Evolutionary conservation across 1,140 invertebrate genomes (phyloP).

Genomic region (Cryptotermes secundus): DNA sequence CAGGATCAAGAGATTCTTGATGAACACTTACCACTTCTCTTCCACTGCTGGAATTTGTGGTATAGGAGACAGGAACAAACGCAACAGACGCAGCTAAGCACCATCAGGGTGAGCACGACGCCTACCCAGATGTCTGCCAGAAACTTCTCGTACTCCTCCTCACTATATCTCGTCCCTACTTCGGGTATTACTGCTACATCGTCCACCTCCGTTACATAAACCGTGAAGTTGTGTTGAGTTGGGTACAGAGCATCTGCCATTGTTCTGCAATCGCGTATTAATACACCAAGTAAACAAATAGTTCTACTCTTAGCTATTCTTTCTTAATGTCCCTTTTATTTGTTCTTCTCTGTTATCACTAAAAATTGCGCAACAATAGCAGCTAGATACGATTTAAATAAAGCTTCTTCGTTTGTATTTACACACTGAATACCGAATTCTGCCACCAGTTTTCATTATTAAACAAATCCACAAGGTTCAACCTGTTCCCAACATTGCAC

Average conservation of each 20-base stretch:
- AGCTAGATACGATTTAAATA: too few relatives aligned
- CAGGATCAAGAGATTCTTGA: neutral
- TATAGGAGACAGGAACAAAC: constrained; percentile 61
- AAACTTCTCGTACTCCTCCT: constrained; percentile 49
- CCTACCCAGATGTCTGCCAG: constrained; percentile 62
- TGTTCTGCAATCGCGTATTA: neutral
- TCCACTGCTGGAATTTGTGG: constrained; percentile 66
- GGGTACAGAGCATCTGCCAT: neutral
- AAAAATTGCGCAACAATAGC: too few relatives aligned
- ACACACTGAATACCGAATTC: neutral
- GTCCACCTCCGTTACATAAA: constrained; percentile 29
- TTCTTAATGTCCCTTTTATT: too few relatives aligned
- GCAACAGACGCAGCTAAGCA: constrained; percentile 59
- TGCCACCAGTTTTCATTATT: neutral
- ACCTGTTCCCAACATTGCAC: too few relatives aligned
- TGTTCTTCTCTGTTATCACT: too few relatives aligned
- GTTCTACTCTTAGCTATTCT: too few relatives aligned
- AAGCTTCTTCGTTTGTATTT: neutral
- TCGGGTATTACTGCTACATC: constrained; percentile 29
- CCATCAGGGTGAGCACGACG: constrained; percentile 58
- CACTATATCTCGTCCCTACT: neutral
- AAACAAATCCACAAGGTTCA: too few relatives aligned
- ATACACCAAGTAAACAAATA: too few relatives aligned
- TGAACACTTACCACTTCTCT: constrained; percentile 58
- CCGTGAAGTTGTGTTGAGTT: constrained; percentile 9